These are phyloP conservation scores for Rotaria magnacalcarata DNA, from an alignment of 2,888 invertebrate genomes.

Conservation along the genomic window DNA sequence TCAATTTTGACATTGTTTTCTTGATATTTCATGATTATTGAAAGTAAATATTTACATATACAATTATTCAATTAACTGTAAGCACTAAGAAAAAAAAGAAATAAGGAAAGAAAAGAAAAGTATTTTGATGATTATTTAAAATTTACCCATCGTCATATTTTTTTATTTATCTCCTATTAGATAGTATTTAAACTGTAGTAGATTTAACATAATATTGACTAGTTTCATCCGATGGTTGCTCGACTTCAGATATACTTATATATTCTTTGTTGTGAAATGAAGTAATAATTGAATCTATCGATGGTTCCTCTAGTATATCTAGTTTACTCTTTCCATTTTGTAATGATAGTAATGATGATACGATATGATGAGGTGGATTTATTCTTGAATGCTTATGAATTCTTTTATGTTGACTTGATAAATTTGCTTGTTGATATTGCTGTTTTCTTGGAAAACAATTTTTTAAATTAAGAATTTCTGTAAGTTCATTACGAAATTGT, in stretches of 20 bases:
- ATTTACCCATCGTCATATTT: background rate
- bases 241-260: background rate
- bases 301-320: background rate
- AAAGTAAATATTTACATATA: background rate
- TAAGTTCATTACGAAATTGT: constrained; percentile 27
- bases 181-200: background rate
- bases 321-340: background rate
- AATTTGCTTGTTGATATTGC: background rate
- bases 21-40: background rate
- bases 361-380: background rate
- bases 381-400: background rate
- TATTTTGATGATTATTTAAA: background rate
- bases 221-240: background rate
- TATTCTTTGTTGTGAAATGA: background rate
- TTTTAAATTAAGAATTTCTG: background rate
- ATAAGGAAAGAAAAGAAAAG: background rate
- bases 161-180: background rate
- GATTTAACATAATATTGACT: background rate
- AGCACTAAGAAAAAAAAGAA: background rate
- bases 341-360: background rate
- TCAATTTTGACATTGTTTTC: background rate
- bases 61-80: background rate
- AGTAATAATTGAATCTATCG: background rate
- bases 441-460: background rate
- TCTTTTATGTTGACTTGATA: background rate